phyloP scores from a whole-genome alignment of 2,888 invertebrate genomes.

The Drosophila differens region DNA sequence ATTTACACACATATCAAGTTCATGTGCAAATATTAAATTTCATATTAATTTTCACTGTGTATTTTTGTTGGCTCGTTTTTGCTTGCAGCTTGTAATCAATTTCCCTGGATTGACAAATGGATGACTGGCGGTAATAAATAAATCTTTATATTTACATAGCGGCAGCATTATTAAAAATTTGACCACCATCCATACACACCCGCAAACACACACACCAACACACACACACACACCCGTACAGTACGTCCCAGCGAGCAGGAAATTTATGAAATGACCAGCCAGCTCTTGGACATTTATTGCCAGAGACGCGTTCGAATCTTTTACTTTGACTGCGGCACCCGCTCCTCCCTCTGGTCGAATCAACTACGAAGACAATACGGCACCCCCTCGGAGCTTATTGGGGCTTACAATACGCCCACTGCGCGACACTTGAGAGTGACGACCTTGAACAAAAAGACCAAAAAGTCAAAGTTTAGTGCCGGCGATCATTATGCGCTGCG shows the following conservation, averaged over 20 bases:
- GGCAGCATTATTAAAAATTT: constrained; percentile 71
- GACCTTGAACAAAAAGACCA: constrained; percentile 54
- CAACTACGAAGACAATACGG: constrained; percentile 75
- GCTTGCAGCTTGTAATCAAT: constrained; percentile 79
- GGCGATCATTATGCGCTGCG: constrained; percentile 83
- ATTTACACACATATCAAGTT: constrained; percentile 55
- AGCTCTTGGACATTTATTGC: constrained; percentile 81
- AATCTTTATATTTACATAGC: constrained; percentile 65
- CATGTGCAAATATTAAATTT: constrained; percentile 74
- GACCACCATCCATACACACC: constrained; percentile 1
- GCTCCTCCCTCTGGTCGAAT: constrained; percentile 80
- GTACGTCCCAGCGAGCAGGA: constrained; percentile 81
- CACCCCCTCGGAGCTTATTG: constrained; percentile 82
- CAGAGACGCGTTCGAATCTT: constrained; percentile 80
- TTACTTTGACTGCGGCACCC: constrained; percentile 79
- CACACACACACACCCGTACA: constrained; percentile 31
- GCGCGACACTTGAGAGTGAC: constrained; percentile 75
- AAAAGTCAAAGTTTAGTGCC: constrained; percentile 65
- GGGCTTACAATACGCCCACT: constrained; percentile 70
- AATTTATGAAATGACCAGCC: constrained; percentile 81
- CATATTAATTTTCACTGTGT: constrained; percentile 58
- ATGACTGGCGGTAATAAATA: constrained; percentile 76
- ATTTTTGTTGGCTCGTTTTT: constrained; percentile 46
- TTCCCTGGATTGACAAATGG: constrained; percentile 81
- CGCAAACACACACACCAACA: neutral